A percentile compares a stretch with the other conserved stretches of the same genome.
Evolutionary conservation across 1,140 invertebrate species (phyloP).

Genomic region (Harpegnathos saltator): DNA sequence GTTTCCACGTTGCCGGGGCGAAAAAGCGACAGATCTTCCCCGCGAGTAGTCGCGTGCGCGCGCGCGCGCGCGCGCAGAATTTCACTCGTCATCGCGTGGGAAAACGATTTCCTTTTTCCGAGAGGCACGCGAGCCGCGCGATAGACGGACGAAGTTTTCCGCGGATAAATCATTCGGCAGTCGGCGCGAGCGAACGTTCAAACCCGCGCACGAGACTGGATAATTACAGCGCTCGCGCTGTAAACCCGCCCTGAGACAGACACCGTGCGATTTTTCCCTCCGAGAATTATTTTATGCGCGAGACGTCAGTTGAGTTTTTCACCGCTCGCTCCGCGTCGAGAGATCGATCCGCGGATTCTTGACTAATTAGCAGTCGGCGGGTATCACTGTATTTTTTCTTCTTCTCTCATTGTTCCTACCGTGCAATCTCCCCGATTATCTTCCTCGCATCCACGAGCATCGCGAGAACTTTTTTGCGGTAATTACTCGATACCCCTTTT

Average conservation of each 20-base stretch:
- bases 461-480: conserved; percentile 12
- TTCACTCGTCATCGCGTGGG: conserved; percentile 33
- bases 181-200: background rate
- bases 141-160: conserved; percentile 3
- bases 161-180: conserved; percentile 36
- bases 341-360: background rate
- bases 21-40: conserved; percentile 64
- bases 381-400: background rate
- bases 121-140: background rate
- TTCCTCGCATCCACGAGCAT: background rate
- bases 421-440: background rate
- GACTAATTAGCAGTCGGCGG: background rate
- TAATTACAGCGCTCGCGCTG: conserved; percentile 33
- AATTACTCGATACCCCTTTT: conserved; percentile 11
- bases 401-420: conserved; percentile 7
- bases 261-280: conserved; percentile 24
- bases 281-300: conserved; percentile 25
- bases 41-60: background rate
- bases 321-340: background rate
- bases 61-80: conserved; percentile 13
- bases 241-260: conserved; percentile 14
- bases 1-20: conserved; percentile 40
- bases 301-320: conserved; percentile 32
- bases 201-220: background rate
- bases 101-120: conserved; percentile 54